Evolutionary conservation across 2,797 vertebrate genomes (phyloP).

Genomic region (Artibeus jamaicensis): DNA sequence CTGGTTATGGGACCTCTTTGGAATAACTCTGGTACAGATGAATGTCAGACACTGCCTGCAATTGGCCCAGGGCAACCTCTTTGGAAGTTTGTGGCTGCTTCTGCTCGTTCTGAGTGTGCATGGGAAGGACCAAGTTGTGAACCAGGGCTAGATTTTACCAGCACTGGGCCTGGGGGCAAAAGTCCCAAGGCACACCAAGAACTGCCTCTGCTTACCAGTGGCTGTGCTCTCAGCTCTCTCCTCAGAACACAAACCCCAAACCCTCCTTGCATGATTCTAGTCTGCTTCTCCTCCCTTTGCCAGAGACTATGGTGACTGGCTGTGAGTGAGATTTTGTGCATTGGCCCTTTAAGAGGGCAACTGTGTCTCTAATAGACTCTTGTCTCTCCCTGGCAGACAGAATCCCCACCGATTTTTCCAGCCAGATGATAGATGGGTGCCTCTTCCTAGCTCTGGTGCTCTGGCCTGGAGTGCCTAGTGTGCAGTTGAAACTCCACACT

Average conservation of each 20-base stretch:
- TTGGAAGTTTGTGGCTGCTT: neutral
- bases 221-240: neutral
- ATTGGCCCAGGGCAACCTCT: neutral
- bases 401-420: neutral
- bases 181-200: neutral
- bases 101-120: neutral
- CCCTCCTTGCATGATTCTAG: no score
- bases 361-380: neutral
- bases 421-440: neutral
- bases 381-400: neutral
- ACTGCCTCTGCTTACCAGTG: neutral
- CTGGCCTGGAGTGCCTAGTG: neutral
- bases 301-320: neutral
- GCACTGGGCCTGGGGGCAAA: neutral
- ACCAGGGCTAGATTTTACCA: neutral
- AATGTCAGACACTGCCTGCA: neutral
- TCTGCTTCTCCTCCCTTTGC: neutral
- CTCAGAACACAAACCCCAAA: neutral
- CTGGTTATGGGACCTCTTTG: neutral
- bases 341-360: neutral
- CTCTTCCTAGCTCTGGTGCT: neutral
- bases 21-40: neutral
- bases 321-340: neutral
- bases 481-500: neutral
- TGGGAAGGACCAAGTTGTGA: neutral